phyloP scores from a whole-genome alignment of 2,113 vertebrate genomes.

The Rutilus rutilus region DNA sequence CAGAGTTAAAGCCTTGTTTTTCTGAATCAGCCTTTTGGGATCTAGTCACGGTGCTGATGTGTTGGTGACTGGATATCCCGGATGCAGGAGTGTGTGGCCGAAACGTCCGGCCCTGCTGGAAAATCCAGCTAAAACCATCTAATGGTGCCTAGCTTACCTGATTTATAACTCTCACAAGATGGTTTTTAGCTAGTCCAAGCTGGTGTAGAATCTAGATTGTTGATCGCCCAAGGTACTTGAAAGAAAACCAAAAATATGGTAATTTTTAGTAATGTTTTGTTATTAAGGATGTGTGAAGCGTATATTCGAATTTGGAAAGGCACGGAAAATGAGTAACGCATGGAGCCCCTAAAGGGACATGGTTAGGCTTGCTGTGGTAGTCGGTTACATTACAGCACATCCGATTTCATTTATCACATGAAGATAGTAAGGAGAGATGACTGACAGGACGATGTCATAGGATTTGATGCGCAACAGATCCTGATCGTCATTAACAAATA shows the following conservation, averaged over 20 bases:
- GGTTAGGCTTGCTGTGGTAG: too few species aligned
- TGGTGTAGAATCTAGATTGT: background rate
- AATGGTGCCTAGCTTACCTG: background rate
- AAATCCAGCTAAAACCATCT: background rate
- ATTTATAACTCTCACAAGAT: background rate
- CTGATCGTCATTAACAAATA: too few species aligned
- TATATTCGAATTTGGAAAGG: too few species aligned
- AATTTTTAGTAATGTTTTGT: too few species aligned
- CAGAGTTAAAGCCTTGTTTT: slow-evolving; percentile 55
- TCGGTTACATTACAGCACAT: too few species aligned
- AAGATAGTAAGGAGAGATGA: too few species aligned
- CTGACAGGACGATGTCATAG: too few species aligned
- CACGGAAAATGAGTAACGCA: too few species aligned
- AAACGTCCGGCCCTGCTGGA: background rate
- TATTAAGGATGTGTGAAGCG: too few species aligned
- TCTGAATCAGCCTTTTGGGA: background rate
- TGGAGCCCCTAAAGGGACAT: too few species aligned
- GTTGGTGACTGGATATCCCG: slow-evolving; percentile 45
- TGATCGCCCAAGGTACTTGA: background rate
- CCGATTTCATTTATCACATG: too few species aligned
- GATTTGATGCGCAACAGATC: too few species aligned
- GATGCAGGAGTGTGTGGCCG: background rate
- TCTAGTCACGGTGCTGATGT: background rate
- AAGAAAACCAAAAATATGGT: background rate
- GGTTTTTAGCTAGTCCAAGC: background rate